Evolutionary conservation across 1,140 invertebrate species (phyloP).

Genomic region (Procambarus virginalis): DNA sequence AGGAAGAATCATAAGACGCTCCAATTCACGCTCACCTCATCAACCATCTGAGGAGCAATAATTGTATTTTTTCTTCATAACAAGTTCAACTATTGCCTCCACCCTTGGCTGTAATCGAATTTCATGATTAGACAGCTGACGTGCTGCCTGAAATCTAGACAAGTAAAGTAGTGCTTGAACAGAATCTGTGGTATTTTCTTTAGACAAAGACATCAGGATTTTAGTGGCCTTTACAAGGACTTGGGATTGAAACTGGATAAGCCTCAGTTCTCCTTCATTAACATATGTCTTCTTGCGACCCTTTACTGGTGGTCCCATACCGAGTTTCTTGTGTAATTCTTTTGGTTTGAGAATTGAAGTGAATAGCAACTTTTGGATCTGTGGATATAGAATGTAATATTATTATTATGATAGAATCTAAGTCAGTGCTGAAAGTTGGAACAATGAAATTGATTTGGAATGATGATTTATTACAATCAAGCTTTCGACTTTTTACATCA

Average conservation of each 20-base stretch:
- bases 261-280: conserved; percentile 25
- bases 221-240: conserved; percentile 23
- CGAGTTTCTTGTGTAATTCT: background rate
- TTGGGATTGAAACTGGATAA: conserved; percentile 40
- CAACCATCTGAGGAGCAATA: conserved; percentile 60
- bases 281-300: background rate
- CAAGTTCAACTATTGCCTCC: conserved; percentile 3
- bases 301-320: background rate
- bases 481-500: too few relatives aligned
- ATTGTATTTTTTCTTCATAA: conserved; percentile 21
- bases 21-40: conserved; percentile 66
- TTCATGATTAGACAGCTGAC: background rate
- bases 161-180: background rate
- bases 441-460: too few relatives aligned
- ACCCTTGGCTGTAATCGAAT: background rate
- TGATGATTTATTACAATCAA: too few relatives aligned
- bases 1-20: conserved; percentile 36
- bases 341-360: background rate
- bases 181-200: background rate
- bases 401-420: too few relatives aligned
- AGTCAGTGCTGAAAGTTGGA: too few relatives aligned
- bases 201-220: background rate
- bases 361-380: conserved; percentile 18
- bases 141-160: background rate
- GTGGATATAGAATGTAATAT: background rate